Evolutionary conservation across 2,888 invertebrate species (phyloP).

Genomic region (Pachydiplax longipennis): DNA sequence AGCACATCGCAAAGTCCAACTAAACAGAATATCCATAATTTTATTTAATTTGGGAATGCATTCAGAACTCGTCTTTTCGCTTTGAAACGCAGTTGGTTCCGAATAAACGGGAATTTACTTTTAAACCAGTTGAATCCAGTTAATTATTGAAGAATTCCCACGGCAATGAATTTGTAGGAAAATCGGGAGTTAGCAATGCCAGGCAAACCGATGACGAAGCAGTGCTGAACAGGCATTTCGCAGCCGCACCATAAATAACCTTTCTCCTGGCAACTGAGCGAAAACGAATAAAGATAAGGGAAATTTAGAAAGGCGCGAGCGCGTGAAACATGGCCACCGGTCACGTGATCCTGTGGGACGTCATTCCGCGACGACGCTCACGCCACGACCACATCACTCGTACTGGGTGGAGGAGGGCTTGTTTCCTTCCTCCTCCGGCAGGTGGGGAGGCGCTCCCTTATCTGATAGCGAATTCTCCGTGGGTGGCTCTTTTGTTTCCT

Average conservation of each 20-base stretch:
- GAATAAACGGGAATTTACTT: too few relatives aligned
- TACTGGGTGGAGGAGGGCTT: background rate
- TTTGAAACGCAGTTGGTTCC: too few relatives aligned
- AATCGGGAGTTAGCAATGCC: background rate
- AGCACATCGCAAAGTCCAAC: too few relatives aligned
- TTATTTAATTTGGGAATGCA: too few relatives aligned
- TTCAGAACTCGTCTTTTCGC: too few relatives aligned
- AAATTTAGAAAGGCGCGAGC: background rate
- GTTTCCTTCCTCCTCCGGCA: background rate
- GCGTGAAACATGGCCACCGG: background rate
- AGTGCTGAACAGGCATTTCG: background rate
- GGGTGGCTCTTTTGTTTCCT: background rate
- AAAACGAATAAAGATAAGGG: conserved; percentile 26
- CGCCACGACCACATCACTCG: background rate
- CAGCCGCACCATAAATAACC: conserved; percentile 11
- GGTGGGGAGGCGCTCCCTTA: background rate
- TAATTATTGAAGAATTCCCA: background rate
- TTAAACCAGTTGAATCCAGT: background rate
- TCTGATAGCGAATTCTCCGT: background rate
- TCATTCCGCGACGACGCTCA: background rate
- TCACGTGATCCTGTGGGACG: background rate
- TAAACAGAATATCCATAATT: too few relatives aligned
- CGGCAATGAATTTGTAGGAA: background rate
- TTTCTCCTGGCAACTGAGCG: conserved; percentile 2
- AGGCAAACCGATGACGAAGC: background rate